Evolutionary conservation across 2,888 invertebrate species (phyloP).

Genomic region (Cosmopolites sordidus): DNA sequence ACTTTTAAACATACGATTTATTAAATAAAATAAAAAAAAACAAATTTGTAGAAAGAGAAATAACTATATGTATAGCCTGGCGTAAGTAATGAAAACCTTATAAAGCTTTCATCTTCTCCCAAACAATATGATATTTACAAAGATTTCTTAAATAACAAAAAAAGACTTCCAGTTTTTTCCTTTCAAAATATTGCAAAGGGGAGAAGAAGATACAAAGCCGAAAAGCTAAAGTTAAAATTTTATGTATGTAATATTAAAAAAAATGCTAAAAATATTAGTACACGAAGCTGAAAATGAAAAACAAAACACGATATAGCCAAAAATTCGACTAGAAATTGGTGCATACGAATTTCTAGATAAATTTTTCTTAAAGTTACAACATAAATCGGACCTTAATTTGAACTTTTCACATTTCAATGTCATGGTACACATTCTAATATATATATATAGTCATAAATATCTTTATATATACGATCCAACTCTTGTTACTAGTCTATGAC

Average conservation of each 20-base stretch:
- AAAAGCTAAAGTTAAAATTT: slow-evolving; percentile 18
- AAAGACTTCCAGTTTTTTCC: no score
- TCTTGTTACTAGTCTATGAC: no score
- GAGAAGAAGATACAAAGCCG: slow-evolving; percentile 31
- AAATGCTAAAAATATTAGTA: slow-evolving; percentile 23
- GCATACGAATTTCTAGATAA: slow-evolving; percentile 7
- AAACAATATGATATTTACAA: slow-evolving; percentile 18
- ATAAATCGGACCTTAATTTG: slow-evolving; percentile 18
- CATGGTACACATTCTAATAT: slow-evolving; percentile 7
- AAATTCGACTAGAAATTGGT: slow-evolving; percentile 11
- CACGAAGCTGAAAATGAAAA: slow-evolving; percentile 19
- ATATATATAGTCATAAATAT: no score
- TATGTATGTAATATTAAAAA: slow-evolving; percentile 18
- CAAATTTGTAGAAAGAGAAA: slow-evolving; percentile 41
- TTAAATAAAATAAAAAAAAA: slow-evolving; percentile 44
- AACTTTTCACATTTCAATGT: slow-evolving; percentile 16
- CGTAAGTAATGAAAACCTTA: slow-evolving; percentile 3
- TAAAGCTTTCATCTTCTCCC: neutral
- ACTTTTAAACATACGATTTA: slow-evolving; percentile 45
- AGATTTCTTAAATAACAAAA: slow-evolving; percentile 19
- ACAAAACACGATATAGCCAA: slow-evolving; percentile 5
- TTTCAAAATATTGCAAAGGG: slow-evolving; percentile 19
- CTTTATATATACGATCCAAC: no score
- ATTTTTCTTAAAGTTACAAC: neutral
- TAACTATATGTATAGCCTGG: slow-evolving; percentile 35